phyloP scores from a whole-genome alignment of 2,888 invertebrate genomes.

The Dione vanillae region DNA sequence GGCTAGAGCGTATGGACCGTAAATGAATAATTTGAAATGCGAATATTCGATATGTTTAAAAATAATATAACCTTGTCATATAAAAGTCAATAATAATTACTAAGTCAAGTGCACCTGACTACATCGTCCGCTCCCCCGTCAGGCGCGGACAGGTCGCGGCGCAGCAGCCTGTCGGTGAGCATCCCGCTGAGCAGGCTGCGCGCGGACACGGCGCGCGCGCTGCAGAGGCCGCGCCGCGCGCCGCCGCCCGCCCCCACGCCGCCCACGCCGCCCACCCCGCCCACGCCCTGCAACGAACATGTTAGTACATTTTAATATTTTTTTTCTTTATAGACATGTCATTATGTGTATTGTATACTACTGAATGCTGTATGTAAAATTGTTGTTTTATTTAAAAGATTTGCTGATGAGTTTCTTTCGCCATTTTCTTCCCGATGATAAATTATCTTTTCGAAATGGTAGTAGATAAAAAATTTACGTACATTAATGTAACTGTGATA shows the following conservation, averaged over 20 bases:
- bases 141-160: constrained; percentile 46
- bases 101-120: no score
- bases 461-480: no score
- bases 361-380: no score
- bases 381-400: no score
- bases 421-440: no score
- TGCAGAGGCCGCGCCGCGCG: constrained; percentile 59
- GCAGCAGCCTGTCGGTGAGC: constrained; percentile 63
- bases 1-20: background rate
- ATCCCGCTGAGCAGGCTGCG: constrained; percentile 69
- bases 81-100: no score
- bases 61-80: no score
- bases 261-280: constrained; percentile 50
- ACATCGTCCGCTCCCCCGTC: background rate
- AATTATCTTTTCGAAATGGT: no score
- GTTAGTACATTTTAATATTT: constrained; percentile 6
- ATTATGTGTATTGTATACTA: no score
- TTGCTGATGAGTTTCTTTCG: no score
- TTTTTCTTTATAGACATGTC: no score
- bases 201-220: constrained; percentile 61
- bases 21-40: background rate
- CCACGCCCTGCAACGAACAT: constrained; percentile 40
- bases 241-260: constrained; percentile 55
- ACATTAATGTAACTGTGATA: no score
- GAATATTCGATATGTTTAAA: background rate